Conservation (phyloP, 2,888 invertebrate species). For the Digitonthophagus gazella region DNA sequence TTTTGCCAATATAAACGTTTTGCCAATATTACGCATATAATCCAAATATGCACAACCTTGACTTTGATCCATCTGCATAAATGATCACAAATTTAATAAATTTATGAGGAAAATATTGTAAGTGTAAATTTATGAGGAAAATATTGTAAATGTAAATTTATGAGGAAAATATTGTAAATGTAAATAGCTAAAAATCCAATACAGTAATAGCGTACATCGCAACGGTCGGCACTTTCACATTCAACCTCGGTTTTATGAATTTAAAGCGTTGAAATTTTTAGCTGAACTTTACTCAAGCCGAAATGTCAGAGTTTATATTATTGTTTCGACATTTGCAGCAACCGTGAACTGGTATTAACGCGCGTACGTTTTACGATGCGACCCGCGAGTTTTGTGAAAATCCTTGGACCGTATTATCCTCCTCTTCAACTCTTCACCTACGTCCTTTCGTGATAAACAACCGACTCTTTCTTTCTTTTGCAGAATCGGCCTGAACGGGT, state of each 20-base stretch:
- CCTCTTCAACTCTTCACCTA: background rate
- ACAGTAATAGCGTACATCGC: background rate
- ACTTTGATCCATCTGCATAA: too few relatives aligned
- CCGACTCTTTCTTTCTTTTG: constrained; percentile 5
- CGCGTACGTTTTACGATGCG: background rate
- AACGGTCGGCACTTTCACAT: background rate
- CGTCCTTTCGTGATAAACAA: background rate
- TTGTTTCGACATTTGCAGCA: background rate
- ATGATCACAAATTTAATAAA: too few relatives aligned
- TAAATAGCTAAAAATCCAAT: background rate
- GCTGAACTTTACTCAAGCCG: background rate
- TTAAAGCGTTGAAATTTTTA: background rate
- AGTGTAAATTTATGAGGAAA: too few relatives aligned
- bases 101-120: background rate
- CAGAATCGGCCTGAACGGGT: constrained; percentile 89
- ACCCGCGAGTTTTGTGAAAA: background rate
- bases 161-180: background rate
- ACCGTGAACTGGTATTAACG: background rate
- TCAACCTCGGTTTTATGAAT: background rate
- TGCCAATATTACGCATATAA: too few relatives aligned
- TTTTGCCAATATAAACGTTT: too few relatives aligned
- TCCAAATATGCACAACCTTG: too few relatives aligned
- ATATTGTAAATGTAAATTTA: background rate
- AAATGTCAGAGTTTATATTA: background rate
- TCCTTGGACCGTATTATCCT: background rate